Evolutionary conservation across 92 coral and sea anemone species (phyloP).

Genomic region (Porites cylindrica): DNA sequence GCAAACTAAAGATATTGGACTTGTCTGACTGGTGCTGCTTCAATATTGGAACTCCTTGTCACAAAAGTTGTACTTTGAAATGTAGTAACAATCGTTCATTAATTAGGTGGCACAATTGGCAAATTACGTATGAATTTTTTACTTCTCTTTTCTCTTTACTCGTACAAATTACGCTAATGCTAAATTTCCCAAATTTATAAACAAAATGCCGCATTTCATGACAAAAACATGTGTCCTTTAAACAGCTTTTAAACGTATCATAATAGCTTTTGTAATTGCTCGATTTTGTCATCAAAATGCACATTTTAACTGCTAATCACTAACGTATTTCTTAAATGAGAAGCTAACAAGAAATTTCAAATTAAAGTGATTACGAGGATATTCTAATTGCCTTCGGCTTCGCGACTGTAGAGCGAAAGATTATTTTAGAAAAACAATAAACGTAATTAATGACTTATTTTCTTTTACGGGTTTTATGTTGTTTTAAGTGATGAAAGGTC

Average conservation of each 20-base stretch:
- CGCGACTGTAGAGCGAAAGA: background rate
- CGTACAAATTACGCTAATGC: too few relatives aligned
- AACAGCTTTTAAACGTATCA: too few relatives aligned
- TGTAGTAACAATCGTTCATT: background rate
- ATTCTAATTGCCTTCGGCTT: background rate
- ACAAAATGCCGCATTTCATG: background rate
- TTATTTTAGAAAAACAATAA: background rate
- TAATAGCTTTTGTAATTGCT: slow-evolving; percentile 9
- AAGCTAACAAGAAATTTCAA: background rate
- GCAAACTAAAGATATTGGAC: background rate
- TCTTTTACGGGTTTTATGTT: slow-evolving; percentile 16
- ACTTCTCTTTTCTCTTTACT: too few relatives aligned
- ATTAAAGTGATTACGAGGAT: background rate
- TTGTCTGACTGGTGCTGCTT: background rate
- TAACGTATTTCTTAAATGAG: background rate
- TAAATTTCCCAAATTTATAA: background rate
- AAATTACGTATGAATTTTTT: background rate
- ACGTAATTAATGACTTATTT: background rate
- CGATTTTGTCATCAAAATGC: background rate
- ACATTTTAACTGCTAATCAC: background rate
- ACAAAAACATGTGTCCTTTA: background rate
- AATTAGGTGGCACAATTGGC: background rate
- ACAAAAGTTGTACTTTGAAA: background rate
- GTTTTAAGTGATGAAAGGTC: slow-evolving; percentile 33
- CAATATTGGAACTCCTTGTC: background rate